Conservation (phyloP, 2,888 invertebrate species). For the Platycheirus albimanus region DNA sequence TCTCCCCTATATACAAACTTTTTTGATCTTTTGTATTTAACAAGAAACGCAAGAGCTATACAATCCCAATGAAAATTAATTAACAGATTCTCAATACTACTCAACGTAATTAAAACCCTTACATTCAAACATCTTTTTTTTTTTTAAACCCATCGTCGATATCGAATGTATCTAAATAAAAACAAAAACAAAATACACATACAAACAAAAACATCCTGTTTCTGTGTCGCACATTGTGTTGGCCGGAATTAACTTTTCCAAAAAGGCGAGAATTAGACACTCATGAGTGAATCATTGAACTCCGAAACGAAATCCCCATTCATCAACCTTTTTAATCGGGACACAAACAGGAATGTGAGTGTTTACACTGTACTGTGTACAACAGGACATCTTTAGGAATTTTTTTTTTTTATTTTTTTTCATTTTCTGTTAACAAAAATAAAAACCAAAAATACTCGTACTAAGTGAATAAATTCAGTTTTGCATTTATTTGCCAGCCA, state of each 20-base stretch:
- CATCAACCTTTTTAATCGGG: constrained; percentile 28
- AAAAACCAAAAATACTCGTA: constrained; percentile 4
- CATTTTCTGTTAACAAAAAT: not conserved
- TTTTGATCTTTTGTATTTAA: too few relatives aligned
- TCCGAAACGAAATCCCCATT: constrained; percentile 20
- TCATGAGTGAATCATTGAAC: constrained; percentile 31
- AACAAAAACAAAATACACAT: not conserved
- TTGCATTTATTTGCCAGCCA: constrained; percentile 10
- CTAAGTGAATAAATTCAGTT: constrained; percentile 20
- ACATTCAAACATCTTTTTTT: not conserved
- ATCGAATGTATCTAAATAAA: not conserved
- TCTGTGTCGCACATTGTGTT: not conserved
- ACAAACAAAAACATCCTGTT: constrained; percentile 7
- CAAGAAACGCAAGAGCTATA: too few relatives aligned
- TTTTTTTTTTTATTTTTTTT: constrained; percentile 1
- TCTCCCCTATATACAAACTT: too few relatives aligned
- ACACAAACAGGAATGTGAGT: constrained; percentile 3
- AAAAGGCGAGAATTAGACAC: constrained; percentile 23
- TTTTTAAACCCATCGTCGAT: constrained; percentile 7
- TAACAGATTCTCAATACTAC: constrained; percentile 3
- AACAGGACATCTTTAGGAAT: not conserved
- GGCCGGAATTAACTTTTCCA: constrained; percentile 20
- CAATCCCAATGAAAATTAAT: constrained; percentile 11
- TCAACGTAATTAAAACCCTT: constrained; percentile 18
- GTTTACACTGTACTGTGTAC: constrained; percentile 27